Evolutionary conservation across 2,113 vertebrate genomes (phyloP).

Genomic region (Albula goreensis): DNA sequence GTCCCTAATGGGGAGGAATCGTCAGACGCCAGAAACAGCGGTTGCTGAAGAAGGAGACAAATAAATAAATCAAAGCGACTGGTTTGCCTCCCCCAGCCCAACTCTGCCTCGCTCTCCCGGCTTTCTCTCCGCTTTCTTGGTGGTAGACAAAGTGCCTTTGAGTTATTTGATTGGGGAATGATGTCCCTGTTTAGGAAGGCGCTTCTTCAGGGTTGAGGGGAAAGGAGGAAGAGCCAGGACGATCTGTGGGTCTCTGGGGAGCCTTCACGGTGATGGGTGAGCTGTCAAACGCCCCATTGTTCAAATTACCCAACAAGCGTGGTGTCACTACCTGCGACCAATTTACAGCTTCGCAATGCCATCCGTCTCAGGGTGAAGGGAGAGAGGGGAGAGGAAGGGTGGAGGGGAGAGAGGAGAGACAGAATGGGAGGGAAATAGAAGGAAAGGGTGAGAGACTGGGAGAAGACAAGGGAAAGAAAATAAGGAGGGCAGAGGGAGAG

Average conservation of each 20-base stretch:
- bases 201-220: constrained; percentile 47
- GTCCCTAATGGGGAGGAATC: not conserved
- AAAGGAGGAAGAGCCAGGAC: constrained; percentile 47
- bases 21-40: not conserved
- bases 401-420: not conserved
- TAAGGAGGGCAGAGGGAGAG: not conserved
- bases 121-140: not conserved
- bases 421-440: not conserved
- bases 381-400: not conserved
- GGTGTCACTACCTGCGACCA: constrained; percentile 56
- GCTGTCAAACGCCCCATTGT: constrained; percentile 67
- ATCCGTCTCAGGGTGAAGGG: constrained; percentile 45
- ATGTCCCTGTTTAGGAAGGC: constrained; percentile 53
- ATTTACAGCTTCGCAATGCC: constrained; percentile 44
- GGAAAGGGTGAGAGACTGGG: not conserved
- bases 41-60: not conserved
- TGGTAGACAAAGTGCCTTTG: not conserved
- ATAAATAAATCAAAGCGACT: not conserved
- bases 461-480: not conserved
- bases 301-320: constrained; percentile 55
- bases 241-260: constrained; percentile 51
- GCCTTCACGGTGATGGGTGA: constrained; percentile 49
- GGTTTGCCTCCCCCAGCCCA: not conserved
- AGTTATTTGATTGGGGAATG: constrained; percentile 54
- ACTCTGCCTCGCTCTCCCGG: not conserved